Conservation (phyloP, 2,113 vertebrate genomes). For the Mirza zaza region DNA sequence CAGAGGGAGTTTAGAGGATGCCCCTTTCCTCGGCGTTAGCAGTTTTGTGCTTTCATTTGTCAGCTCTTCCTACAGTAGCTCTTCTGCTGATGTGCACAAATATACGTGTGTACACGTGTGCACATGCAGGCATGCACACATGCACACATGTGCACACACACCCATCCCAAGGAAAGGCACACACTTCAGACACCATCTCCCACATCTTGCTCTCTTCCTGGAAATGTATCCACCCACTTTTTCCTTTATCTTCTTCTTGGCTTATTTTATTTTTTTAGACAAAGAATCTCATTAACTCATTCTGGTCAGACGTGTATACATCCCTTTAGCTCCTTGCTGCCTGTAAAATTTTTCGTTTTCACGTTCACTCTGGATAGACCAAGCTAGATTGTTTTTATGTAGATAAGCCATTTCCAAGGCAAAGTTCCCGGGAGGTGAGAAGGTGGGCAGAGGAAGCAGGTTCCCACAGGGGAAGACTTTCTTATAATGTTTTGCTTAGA, state of each 20-base stretch:
- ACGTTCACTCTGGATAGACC: background rate
- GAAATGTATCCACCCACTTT: background rate
- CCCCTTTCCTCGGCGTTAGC: constrained; percentile 57
- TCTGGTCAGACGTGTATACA: background rate
- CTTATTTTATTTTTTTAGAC: background rate
- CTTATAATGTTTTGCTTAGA: background rate
- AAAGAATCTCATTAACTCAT: background rate
- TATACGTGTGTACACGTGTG: rapidly evolving
- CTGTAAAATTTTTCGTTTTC: background rate
- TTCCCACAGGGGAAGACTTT: background rate
- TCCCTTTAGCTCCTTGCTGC: background rate
- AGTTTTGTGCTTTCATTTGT: constrained; percentile 28
- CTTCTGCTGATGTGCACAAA: background rate
- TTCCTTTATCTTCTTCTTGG: background rate
- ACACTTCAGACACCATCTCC: background rate
- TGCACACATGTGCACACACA: background rate
- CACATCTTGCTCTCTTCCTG: background rate
- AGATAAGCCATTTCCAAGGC: background rate
- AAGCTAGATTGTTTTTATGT: background rate
- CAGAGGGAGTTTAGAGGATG: constrained; percentile 42
- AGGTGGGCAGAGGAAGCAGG: background rate
- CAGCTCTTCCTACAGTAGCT: constrained; percentile 2
- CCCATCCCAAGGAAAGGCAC: background rate
- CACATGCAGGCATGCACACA: rapidly evolving
- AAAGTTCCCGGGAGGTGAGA: background rate